Evolutionary conservation across 2,888 invertebrate genomes (phyloP), one percentile per base, ranked within the genome.

Genomic region (Brenthis ino): DNA sequence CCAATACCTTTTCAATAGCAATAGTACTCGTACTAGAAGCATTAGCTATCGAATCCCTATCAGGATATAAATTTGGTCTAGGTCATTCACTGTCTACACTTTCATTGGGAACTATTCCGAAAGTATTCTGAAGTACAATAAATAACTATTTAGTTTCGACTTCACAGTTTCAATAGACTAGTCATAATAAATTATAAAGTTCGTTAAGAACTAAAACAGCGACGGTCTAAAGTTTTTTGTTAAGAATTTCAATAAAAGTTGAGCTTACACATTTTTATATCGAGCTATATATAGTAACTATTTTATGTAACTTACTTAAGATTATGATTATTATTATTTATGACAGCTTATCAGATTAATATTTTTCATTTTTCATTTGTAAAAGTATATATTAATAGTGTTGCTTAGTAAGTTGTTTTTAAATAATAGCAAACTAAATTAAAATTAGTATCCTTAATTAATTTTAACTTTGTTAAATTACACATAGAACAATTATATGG

Each of bases 81-180:
- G 66, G 61, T 69, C 69, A 48, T 66, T 66, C 66, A 66, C 69
- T 66, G 69, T 66, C 66, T 63, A 57, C 37, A 66, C 28, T 63
- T 53, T 33, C 57, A 24, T 65, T 63, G 51, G 37, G 33, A 67
- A 67, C 64, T 51, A 64, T 67, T 60, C 50, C 33, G 50, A 50
- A 60, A 60, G 58, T 60, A 50, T 60, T 50, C 48, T 48, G 48
- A 60, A 60, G 58, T 60, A 28, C 58, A 14, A 60, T 60, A 60
- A 60, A 60, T 60, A 60, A 60, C 47, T 58, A 48, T 60, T 48
- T 60, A 60, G 58, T 60, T 60, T 48, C 58, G n/a, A 48, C 58
- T 58, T n/a, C 48, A 43, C 37, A 28, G 48, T 60, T 60, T 50
- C 60, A 50, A 60, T 60, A 50, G 60, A 60, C 60, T 60, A 16